Conservation (phyloP, 2,888 invertebrate species). For the Ennomos erosarius region DNA sequence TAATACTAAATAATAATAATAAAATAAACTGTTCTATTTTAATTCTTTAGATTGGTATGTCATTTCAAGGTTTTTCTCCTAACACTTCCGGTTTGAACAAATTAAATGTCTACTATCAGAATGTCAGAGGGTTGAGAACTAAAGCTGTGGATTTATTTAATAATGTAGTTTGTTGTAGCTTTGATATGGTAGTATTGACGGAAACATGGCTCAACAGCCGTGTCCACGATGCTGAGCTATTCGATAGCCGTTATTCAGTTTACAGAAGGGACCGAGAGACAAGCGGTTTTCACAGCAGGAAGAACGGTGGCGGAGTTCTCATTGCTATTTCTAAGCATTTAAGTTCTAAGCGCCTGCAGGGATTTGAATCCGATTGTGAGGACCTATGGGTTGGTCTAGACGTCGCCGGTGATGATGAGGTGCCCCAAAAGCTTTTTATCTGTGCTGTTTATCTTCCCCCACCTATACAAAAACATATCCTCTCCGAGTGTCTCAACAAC, state of each 20-base stretch:
- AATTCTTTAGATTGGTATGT: neutral
- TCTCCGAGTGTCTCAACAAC: conserved; percentile 12
- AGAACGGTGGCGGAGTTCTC: conserved; percentile 18
- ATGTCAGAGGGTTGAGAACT: conserved; percentile 26
- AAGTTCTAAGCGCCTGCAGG: conserved; percentile 7
- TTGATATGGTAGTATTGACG: too few relatives aligned
- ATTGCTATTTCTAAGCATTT: conserved; percentile 17
- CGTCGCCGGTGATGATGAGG: too few relatives aligned
- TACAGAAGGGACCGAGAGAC: conserved; percentile 35
- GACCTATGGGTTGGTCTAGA: conserved; percentile 18
- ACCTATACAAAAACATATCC: conserved; percentile 5
- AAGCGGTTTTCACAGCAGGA: conserved; percentile 5
- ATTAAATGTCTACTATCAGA: conserved; percentile 32
- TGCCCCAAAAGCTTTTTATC: too few relatives aligned
- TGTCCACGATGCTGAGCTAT: conserved; percentile 26
- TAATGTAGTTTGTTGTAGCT: conserved; percentile 25
- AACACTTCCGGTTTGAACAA: neutral
- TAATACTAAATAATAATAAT: neutral
- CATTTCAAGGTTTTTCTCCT: neutral
- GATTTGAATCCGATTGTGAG: conserved; percentile 23
- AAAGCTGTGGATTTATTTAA: conserved; percentile 32
- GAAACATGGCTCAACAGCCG: too few relatives aligned
- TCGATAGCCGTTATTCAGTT: conserved; percentile 35
- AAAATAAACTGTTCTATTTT: neutral
- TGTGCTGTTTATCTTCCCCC: conserved; percentile 30